These are phyloP conservation scores for Oncorhynchus clarkii DNA, from an alignment of 2,113 vertebrate species.

Conservation along the genomic window DNA sequence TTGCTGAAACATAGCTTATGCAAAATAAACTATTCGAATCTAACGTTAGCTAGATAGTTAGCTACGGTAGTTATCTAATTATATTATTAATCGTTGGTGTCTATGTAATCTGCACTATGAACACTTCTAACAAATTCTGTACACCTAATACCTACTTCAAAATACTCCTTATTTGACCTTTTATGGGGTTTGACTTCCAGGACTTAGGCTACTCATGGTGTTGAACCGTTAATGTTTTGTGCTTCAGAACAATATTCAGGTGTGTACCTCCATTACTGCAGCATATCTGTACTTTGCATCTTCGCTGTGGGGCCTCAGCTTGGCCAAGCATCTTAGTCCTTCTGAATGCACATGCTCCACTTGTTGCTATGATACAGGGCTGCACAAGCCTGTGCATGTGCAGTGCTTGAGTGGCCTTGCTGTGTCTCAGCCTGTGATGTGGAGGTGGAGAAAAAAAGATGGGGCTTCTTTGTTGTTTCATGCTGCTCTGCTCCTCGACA, in stretches of 20 bases:
- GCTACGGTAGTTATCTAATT: too few species aligned
- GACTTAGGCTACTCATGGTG: too few species aligned
- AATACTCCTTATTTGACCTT: too few species aligned
- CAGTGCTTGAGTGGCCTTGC: slow-evolving; percentile 62
- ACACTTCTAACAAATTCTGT: too few species aligned
- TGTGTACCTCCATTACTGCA: slow-evolving; percentile 12
- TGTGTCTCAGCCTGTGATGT: slow-evolving; percentile 59
- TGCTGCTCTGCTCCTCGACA: slow-evolving; percentile 5
- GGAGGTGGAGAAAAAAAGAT: slow-evolving; percentile 45
- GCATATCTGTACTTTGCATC: not conserved
- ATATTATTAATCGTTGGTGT: too few species aligned
- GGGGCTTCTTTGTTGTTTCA: slow-evolving; percentile 19
- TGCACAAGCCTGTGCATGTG: slow-evolving; percentile 60
- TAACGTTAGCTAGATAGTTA: too few species aligned
- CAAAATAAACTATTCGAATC: too few species aligned
- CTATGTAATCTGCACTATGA: too few species aligned
- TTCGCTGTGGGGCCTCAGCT: slow-evolving; percentile 43
- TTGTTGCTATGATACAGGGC: slow-evolving; percentile 77
- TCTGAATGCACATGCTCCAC: slow-evolving; percentile 56
- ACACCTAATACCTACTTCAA: too few species aligned
- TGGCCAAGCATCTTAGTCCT: slow-evolving; percentile 31
- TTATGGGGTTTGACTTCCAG: too few species aligned
- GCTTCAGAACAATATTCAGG: slow-evolving; percentile 12
- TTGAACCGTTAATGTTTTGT: not conserved
- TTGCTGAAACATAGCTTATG: too few species aligned